Evolutionary conservation across 1,140 invertebrate species (phyloP).

Genomic region (Drosophila oshimai): DNA sequence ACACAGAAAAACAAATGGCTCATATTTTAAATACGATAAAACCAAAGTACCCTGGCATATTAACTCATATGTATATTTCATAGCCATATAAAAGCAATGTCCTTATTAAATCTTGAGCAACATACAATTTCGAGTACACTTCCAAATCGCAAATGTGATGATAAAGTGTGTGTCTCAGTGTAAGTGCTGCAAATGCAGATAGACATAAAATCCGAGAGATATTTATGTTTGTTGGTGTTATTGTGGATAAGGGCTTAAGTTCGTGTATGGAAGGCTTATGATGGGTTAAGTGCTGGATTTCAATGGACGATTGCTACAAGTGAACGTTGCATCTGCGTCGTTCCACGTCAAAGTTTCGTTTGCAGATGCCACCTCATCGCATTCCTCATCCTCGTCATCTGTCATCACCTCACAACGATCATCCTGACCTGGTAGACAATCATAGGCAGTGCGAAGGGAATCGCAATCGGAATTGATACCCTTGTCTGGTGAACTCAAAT

Average conservation of each 20-base stretch:
- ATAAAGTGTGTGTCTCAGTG: background rate
- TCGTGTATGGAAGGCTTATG: conserved; percentile 42
- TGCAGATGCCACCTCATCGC: background rate
- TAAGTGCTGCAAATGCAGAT: conserved; percentile 25
- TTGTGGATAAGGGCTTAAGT: conserved; percentile 28
- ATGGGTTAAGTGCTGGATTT: conserved; percentile 54
- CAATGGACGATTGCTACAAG: background rate
- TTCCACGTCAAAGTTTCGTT: background rate
- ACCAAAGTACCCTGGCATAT: background rate
- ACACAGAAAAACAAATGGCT: background rate
- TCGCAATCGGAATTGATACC: conserved; percentile 10
- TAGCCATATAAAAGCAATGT: background rate
- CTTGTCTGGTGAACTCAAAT: background rate
- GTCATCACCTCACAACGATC: background rate
- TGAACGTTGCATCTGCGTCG: background rate
- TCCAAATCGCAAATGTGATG: too few relatives aligned
- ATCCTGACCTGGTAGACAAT: background rate
- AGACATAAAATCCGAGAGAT: conserved; percentile 32
- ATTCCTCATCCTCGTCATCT: background rate
- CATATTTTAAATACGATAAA: background rate
- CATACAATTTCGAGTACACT: background rate
- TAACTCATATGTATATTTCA: background rate
- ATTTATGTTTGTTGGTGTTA: conserved; percentile 53
- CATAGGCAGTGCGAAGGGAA: conserved; percentile 3
- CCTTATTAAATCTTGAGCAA: background rate